These are phyloP conservation scores for Actinemys pallida DNA, from an alignment of 2,113 vertebrate species.

Conservation along the genomic window DNA sequence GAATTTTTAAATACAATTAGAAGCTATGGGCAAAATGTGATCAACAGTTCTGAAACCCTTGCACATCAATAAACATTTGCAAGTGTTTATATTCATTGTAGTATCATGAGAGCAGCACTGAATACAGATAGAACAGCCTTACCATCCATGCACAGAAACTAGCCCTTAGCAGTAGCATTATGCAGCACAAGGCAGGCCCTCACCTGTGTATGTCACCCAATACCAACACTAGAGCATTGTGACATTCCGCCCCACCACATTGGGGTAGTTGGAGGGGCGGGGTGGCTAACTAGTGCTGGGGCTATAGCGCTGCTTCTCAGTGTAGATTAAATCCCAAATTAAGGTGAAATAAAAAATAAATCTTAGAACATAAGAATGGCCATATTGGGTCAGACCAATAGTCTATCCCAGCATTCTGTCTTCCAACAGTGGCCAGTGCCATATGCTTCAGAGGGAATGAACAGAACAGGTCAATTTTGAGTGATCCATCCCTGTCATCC, in stretches of 20 bases:
- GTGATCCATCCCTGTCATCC: too few species aligned
- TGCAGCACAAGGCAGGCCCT: not conserved
- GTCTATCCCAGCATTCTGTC: too few species aligned
- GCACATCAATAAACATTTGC: not conserved
- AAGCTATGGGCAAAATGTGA: not conserved
- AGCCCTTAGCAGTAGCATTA: not conserved
- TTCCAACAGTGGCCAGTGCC: too few species aligned
- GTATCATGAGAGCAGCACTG: not conserved
- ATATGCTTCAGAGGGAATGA: too few species aligned
- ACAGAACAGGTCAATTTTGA: too few species aligned
- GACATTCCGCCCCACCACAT: fast-evolving
- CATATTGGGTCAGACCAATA: too few species aligned
- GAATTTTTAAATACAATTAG: not conserved
- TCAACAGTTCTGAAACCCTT: not conserved
- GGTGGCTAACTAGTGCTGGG: not conserved
- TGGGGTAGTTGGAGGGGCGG: not conserved
- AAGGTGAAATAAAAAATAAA: not conserved
- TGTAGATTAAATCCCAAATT: not conserved
- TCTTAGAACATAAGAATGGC: not conserved
- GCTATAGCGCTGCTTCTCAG: not conserved
- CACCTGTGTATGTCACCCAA: not conserved
- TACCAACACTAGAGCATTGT: not conserved
- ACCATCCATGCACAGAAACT: not conserved
- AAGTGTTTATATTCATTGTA: not conserved
- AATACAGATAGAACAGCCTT: not conserved